Conservation (phyloP, 2,888 invertebrate species). For the Chrysolina oricalcia region DNA sequence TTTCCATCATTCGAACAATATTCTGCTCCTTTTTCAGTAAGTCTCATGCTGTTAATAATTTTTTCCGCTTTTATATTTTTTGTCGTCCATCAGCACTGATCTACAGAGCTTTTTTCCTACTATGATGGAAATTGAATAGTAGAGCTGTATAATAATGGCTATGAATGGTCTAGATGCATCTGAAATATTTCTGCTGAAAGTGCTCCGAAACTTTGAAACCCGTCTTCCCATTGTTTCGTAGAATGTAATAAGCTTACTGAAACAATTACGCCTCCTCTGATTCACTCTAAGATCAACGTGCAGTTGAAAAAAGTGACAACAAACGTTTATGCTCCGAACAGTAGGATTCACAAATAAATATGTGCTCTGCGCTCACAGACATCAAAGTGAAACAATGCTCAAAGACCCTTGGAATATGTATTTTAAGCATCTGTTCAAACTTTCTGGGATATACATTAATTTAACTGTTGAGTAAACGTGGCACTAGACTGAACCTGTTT, state of each 20-base stretch:
- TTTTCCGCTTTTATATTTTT: too few relatives aligned
- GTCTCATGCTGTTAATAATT: too few relatives aligned
- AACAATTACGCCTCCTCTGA: neutral
- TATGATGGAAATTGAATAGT: too few relatives aligned
- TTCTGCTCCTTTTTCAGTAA: too few relatives aligned
- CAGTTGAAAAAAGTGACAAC: neutral
- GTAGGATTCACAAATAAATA: constrained; percentile 1
- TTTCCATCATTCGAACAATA: too few relatives aligned
- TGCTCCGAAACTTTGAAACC: neutral
- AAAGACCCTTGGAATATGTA: constrained; percentile 8
- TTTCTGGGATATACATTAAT: constrained; percentile 1
- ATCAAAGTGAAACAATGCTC: constrained; percentile 5
- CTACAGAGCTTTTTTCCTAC: too few relatives aligned
- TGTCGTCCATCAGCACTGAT: too few relatives aligned
- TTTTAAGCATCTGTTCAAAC: constrained; percentile 7
- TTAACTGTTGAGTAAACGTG: constrained; percentile 12
- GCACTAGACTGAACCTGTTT: neutral
- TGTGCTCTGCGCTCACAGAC: neutral
- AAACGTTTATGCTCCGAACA: constrained; percentile 6
- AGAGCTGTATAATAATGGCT: too few relatives aligned
- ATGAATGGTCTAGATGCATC: too few relatives aligned
- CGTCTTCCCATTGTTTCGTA: neutral
- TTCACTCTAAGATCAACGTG: neutral
- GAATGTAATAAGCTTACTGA: neutral
- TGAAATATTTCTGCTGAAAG: neutral